These are phyloP conservation scores for Pristiophorus japonicus DNA, from an alignment of 2,113 vertebrate genomes.

Conservation along the genomic window DNA sequence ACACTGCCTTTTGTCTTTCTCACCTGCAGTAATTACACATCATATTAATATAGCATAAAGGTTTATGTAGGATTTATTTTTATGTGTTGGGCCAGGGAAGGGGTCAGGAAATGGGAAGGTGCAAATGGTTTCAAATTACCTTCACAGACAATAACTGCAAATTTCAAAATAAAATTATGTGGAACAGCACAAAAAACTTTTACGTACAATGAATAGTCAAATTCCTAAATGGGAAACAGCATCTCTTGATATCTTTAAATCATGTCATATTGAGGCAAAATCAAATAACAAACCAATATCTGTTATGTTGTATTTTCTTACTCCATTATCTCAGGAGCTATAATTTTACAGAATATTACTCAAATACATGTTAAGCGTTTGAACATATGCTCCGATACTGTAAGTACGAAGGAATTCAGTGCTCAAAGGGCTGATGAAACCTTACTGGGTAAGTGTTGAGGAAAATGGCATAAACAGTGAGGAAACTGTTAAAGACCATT, in stretches of 20 bases:
- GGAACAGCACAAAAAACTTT: neutral
- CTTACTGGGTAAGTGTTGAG: constrained; percentile 33
- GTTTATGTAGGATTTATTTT: neutral
- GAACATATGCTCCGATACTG: constrained; percentile 14
- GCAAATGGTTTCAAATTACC: constrained; percentile 27
- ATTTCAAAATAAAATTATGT: neutral
- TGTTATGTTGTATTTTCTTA: constrained; percentile 17
- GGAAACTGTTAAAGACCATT: constrained; percentile 30
- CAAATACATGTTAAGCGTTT: constrained; percentile 16
- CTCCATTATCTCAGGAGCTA: constrained; percentile 18
- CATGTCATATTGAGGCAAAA: constrained; percentile 14
- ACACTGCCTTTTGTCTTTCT: neutral
- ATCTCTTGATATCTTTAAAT: constrained; percentile 4
- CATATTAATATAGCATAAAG: neutral
- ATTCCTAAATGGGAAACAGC: neutral
- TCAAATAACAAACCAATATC: constrained; percentile 9
- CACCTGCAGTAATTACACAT: neutral
- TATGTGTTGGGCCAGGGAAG: neutral
- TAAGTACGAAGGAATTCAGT: constrained; percentile 31
- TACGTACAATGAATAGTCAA: neutral
- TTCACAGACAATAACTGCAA: neutral
- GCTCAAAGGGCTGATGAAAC: constrained; percentile 36
- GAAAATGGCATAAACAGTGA: constrained; percentile 29
- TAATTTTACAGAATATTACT: constrained; percentile 23
- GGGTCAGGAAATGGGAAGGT: neutral